phyloP scores from a whole-genome alignment of 2,113 vertebrate species.

The Scartelaos histophorus region DNA sequence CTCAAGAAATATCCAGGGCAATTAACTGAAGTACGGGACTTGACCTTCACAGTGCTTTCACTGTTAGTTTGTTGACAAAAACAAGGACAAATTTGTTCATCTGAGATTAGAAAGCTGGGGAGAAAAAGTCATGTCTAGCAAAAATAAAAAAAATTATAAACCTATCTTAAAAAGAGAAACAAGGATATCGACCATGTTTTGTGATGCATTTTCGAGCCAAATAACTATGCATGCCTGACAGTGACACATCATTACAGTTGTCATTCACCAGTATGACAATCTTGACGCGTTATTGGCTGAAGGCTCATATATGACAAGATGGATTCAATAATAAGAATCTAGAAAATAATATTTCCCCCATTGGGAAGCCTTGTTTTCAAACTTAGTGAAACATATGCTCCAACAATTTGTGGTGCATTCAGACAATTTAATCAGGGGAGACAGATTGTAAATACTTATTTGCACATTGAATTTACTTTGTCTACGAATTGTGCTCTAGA shows the following conservation, averaged over 20 bases:
- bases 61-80: constrained; percentile 64
- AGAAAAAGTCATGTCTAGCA: constrained; percentile 51
- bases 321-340: constrained; percentile 4
- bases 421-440: constrained; percentile 44
- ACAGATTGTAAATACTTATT: constrained; percentile 38
- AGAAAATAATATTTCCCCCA: background rate
- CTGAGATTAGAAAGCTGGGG: constrained; percentile 57
- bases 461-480: background rate
- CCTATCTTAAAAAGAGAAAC: background rate
- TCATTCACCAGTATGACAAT: background rate
- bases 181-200: background rate
- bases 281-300: constrained; percentile 5
- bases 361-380: background rate
- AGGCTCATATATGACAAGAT: constrained; percentile 6
- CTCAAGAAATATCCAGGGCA: constrained; percentile 53
- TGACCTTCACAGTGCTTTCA: constrained; percentile 72
- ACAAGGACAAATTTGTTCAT: constrained; percentile 63
- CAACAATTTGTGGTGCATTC: constrained; percentile 14
- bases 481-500: background rate
- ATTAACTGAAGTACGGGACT: constrained; percentile 66
- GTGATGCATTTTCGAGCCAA: background rate
- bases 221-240: background rate
- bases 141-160: background rate
- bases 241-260: constrained; percentile 2
- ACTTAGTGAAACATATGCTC: constrained; percentile 18